A percentile compares a stretch with the other conserved stretches of the same genome.
These are phyloP conservation scores for Parnassius orleans DNA, from an alignment of 2,888 invertebrate genomes.

Conservation along the genomic window DNA sequence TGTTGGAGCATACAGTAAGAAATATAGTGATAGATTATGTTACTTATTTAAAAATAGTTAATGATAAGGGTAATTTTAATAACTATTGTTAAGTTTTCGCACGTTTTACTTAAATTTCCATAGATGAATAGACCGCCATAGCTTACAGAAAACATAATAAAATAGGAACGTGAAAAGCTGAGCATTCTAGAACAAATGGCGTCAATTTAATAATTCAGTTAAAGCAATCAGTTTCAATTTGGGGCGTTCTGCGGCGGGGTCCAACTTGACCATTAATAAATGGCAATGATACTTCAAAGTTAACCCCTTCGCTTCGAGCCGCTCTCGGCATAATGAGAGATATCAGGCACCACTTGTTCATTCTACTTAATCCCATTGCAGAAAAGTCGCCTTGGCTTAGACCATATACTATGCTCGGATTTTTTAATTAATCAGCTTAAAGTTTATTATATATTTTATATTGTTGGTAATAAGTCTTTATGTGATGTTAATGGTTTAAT, in stretches of 20 bases:
- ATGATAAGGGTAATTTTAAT: too few relatives aligned
- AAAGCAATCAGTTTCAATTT: constrained; percentile 69
- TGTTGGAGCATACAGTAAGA: too few relatives aligned
- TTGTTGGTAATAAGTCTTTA: not conserved
- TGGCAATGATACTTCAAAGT: constrained; percentile 79
- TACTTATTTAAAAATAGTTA: too few relatives aligned
- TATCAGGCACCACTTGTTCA: constrained; percentile 53
- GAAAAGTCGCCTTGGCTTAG: constrained; percentile 12
- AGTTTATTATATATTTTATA: not conserved
- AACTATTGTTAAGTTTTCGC: too few relatives aligned
- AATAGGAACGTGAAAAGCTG: constrained; percentile 21
- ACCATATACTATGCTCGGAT: not conserved
- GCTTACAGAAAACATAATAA: not conserved
- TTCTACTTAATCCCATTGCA: constrained; percentile 31
- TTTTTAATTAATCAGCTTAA: not conserved
- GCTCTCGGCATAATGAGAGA: constrained; percentile 57
- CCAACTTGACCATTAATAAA: constrained; percentile 79
- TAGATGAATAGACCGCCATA: too few relatives aligned
- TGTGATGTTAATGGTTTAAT: too few relatives aligned
- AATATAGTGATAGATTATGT: too few relatives aligned
- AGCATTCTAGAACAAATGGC: constrained; percentile 57
- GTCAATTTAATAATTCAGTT: constrained; percentile 75
- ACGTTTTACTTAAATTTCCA: too few relatives aligned
- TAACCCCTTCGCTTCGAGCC: constrained; percentile 58
- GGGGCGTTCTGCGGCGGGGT: constrained; percentile 47